Evolutionary conservation across 1,140 invertebrate species (phyloP), one percentile per base, ranked within the genome.

Genomic region (Temnothorax nylanderi): DNA sequence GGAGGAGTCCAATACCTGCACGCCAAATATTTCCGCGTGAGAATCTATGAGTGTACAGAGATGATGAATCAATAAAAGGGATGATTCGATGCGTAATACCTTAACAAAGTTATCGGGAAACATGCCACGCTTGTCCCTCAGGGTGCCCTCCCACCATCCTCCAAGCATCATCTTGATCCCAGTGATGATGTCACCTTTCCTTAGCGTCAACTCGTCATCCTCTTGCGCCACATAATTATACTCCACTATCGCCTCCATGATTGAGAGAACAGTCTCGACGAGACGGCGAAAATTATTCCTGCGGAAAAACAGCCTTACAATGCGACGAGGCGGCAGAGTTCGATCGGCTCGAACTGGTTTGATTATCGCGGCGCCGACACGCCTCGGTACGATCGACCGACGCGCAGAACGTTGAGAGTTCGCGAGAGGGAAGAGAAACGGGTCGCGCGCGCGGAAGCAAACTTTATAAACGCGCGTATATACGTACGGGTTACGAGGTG

Each of bases 21-120:
- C 18, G 34, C 13, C 18, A 16, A 2, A 64, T 1, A 51, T 65
- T 41, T 11, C 7, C 6, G 2, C 16, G 10, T 67, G 16, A 71
- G 37, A 41, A 49, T 58, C 44, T 18, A 47, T 58, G 13, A 69
- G 49, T n/a, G 6, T 18, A 16, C n/a, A 54, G 8, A 8, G 0
- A 72, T 32, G 49, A 80, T 0, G 51, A 34, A 21, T 71, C 11
- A 18, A 11, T 26, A 16, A 13, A 1, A 6, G 11, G 32, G 11
- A 1, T 0, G 16, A 64, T 64, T 0, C 3, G 8, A 34, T 3
- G 32, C 5, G 8, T 18, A 32, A 92, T 87, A 98, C 96, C 93
- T 97, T 98, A 6, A 99, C 99, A 96, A 99, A 99, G 95, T 99
- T 99, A 94, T 99, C 98, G 13, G 99, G 99, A 96, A 99, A 99